Percentiles rank a stretch among this genome's conserved stretches.
phyloP scores from a whole-genome alignment of 2,113 vertebrate species.

The Probosciger aterrimus region DNA sequence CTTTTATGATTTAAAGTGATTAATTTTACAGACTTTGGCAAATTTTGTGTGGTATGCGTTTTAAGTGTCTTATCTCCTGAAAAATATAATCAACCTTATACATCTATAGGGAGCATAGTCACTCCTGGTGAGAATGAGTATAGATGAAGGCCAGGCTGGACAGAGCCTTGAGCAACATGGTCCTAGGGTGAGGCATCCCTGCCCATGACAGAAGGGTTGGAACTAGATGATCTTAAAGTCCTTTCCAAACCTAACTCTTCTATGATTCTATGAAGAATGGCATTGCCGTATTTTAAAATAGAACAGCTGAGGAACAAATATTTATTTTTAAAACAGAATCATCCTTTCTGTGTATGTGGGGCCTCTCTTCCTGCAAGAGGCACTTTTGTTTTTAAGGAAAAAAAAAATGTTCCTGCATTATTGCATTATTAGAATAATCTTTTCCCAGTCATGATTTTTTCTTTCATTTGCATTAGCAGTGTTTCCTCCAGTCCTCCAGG shows the following conservation, averaged over 20 bases:
- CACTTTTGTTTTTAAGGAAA: background rate
- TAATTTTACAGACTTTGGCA: background rate
- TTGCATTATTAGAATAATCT: background rate
- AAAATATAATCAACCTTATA: background rate
- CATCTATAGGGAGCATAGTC: background rate
- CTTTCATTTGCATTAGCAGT: constrained; percentile 21
- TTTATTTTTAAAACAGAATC: constrained; percentile 7
- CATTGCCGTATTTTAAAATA: background rate
- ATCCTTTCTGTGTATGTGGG: background rate
- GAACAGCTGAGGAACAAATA: background rate
- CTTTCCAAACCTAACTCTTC: background rate
- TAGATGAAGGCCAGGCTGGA: background rate
- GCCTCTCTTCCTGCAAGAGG: background rate
- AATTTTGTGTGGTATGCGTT: background rate
- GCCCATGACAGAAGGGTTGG: background rate
- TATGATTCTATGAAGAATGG: background rate
- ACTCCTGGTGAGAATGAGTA: background rate
- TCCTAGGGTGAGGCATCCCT: background rate
- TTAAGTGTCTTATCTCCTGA: background rate
- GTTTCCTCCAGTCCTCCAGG: constrained; percentile 4
- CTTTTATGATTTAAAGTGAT: background rate
- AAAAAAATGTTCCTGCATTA: background rate
- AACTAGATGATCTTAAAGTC: background rate
- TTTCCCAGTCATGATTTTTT: background rate
- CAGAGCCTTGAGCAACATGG: background rate